Evolutionary conservation across 2,888 invertebrate genomes (phyloP).

Genomic region (Scaptomyza caliginosa): DNA sequence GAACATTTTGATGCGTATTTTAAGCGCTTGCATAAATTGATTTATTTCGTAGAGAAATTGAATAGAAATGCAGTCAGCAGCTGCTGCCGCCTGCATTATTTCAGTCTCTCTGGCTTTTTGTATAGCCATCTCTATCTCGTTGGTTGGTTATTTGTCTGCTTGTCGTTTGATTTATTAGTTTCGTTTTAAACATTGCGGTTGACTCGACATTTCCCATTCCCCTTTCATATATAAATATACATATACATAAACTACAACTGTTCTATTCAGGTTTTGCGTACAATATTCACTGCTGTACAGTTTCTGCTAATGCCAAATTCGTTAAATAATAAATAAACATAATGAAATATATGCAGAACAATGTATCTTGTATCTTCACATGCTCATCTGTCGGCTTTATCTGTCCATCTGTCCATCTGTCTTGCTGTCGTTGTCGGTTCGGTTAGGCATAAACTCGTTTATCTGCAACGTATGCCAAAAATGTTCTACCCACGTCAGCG

Average conservation of each 20-base stretch:
- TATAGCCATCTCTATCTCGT: not conserved
- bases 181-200: conserved; percentile 72
- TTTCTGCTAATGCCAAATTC: conserved; percentile 59
- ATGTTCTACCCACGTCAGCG: conserved; percentile 48
- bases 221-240: not conserved
- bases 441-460: conserved; percentile 71
- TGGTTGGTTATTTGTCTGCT: conserved; percentile 60
- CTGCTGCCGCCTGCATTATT: conserved; percentile 22
- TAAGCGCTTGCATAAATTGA: conserved; percentile 73
- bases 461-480: conserved; percentile 52
- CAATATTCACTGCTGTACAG: not conserved
- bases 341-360: conserved; percentile 67
- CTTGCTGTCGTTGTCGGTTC: conserved; percentile 17
- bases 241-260: conserved; percentile 9
- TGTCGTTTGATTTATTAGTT: conserved; percentile 71
- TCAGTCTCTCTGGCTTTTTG: not conserved
- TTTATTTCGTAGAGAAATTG: conserved; percentile 41
- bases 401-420: conserved; percentile 11
- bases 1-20: conserved; percentile 48
- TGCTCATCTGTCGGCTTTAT: conserved; percentile 37
- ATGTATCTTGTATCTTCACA: conserved; percentile 48
- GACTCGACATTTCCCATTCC: conserved; percentile 30
- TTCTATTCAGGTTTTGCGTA: conserved; percentile 8
- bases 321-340: conserved; percentile 77
- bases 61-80: conserved; percentile 33